These are phyloP conservation scores for Stramonita haemastoma DNA, from an alignment of 2,888 invertebrate species.

Conservation along the genomic window DNA sequence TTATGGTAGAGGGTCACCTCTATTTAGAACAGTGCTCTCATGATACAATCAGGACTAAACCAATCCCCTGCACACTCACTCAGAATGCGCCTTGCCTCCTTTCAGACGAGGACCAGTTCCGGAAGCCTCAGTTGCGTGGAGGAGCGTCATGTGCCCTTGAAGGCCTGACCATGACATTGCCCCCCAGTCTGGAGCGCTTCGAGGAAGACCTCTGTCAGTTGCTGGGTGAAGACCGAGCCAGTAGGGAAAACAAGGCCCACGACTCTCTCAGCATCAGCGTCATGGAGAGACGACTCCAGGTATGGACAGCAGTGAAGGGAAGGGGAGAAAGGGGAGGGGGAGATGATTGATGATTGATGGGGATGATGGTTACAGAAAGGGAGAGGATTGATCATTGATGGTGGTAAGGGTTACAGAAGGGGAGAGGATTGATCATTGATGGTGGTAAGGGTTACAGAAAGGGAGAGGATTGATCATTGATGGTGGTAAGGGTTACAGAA, in stretches of 20 bases:
- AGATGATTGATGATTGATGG: not conserved
- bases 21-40: no score
- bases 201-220: slow-evolving; percentile 74
- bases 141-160: slow-evolving; percentile 68
- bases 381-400: no score
- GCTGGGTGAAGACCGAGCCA: slow-evolving; percentile 70
- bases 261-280: slow-evolving; percentile 65
- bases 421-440: no score
- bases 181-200: slow-evolving; percentile 73
- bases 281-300: slow-evolving; percentile 71
- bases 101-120: slow-evolving; percentile 66
- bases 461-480: no score
- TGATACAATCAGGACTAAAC: no score
- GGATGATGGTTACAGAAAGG: not conserved
- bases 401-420: no score
- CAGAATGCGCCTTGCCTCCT: not conserved
- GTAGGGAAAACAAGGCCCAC: slow-evolving; percentile 59
- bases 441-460: no score
- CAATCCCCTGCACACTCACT: no score
- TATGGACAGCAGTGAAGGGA: slow-evolving; percentile 36
- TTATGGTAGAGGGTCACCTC: no score
- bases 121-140: slow-evolving; percentile 65
- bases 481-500: no score
- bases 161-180: slow-evolving; percentile 66
- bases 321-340: not conserved